Evolutionary conservation across 2,888 invertebrate genomes (phyloP).

Genomic region (Eueremaeus valkanovi): DNA sequence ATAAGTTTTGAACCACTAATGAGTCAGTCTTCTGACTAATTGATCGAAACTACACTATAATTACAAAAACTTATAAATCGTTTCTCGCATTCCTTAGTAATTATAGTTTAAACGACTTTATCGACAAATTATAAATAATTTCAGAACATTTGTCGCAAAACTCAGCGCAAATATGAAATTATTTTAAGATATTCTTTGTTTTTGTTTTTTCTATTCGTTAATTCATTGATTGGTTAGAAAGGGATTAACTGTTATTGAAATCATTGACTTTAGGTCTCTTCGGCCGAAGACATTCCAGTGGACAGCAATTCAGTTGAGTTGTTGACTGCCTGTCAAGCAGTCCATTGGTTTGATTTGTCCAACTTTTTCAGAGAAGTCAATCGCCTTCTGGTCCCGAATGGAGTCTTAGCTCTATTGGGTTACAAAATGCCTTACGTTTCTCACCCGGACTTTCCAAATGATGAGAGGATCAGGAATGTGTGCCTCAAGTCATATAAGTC

Average conservation of each 20-base stretch:
- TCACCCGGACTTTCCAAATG: constrained; percentile 23
- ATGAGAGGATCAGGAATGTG: constrained; percentile 26
- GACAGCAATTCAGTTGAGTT: constrained; percentile 38
- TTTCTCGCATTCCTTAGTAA: no score
- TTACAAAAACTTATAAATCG: no score
- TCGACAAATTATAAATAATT: no score
- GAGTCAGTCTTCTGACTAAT: no score
- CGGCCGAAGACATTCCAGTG: constrained; percentile 39
- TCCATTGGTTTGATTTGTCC: constrained; percentile 44
- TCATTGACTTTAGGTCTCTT: neutral
- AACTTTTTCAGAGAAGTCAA: constrained; percentile 43
- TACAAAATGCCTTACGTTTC: constrained; percentile 44
- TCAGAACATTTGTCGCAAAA: no score
- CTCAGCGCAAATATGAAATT: no score
- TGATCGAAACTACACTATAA: no score
- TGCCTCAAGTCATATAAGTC: constrained; percentile 33
- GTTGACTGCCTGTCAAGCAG: constrained; percentile 42
- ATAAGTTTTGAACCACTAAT: no score
- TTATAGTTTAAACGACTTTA: no score
- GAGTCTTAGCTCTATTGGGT: constrained; percentile 44
- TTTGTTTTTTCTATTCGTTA: no score
- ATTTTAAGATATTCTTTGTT: no score
- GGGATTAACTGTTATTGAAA: no score
- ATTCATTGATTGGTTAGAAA: neutral
- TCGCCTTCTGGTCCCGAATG: constrained; percentile 41